Evolutionary conservation across 2,888 invertebrate genomes (phyloP), one percentile per base, ranked within the genome.

Genomic region (Cantharis flavilabris): DNA sequence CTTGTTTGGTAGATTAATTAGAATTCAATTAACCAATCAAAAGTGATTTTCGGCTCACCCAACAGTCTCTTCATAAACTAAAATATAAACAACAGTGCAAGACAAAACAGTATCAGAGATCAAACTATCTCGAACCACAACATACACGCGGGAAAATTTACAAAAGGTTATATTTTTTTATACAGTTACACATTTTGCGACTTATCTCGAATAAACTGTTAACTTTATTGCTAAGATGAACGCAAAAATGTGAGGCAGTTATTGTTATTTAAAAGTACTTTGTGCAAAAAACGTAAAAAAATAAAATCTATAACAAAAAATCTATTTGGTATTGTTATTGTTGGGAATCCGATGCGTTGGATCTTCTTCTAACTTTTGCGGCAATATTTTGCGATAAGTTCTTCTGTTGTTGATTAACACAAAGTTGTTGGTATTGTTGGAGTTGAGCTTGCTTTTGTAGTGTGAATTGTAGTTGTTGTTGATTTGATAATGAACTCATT

Each of bases 391-490:
- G 83, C 16, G 82, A 80, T 14, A 81, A 79, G 30, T 82, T 83
- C 75, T 82, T 84, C 79, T 85, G 85, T 72, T 84, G 85, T 80
- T 87, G 87, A 72, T 84, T 85, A 70, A 87, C 76, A 79, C 85
- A 86, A 76, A 88, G 83, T 80, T 88, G 88, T 78, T 87, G 87
- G 76, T 83, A 86, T 80, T 87, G 87, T 77, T 88, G 88, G 62
- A 86, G 84, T 72, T 87, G 87, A 75, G 84, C 84, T 84, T 87
- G 87, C 80, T 88, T 87, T 81, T 87, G 86, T 26, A 84, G 80
- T 11, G 82, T 80, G 70, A 86, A 71, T 33, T 79, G 79, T 10
- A 79, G 75, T 49, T 77, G 85, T 78, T 87, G 86, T 79, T 87
- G 86, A 76, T 81, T 84, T 81, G 83, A 81, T 79, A 84, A 77